Percentiles rank a stretch among this genome's conserved stretches.
Conservation (phyloP, 2,113 vertebrate species). For the Motacilla tschutschensis region DNA sequence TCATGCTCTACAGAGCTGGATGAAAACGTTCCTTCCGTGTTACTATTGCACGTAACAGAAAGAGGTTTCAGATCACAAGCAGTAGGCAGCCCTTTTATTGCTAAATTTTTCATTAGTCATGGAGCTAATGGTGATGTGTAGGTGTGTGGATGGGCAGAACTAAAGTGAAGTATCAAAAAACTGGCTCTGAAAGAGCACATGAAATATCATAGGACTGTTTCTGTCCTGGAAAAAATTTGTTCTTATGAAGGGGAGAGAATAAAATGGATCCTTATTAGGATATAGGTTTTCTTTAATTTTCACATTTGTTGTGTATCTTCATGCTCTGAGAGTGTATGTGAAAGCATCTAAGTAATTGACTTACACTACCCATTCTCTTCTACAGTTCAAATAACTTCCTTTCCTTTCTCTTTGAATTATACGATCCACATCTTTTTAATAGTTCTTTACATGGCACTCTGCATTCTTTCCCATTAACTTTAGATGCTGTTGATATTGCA, state of each 20-base stretch:
- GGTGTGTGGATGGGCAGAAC: neutral
- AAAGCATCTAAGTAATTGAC: neutral
- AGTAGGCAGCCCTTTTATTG: neutral
- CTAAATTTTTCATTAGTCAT: neutral
- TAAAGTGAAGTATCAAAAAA: neutral
- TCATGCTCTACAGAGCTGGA: neutral
- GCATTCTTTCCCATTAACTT: neutral
- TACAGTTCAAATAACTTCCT: neutral
- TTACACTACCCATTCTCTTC: neutral
- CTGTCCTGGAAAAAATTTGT: neutral
- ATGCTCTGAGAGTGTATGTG: neutral
- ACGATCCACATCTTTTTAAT: neutral
- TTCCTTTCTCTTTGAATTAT: neutral
- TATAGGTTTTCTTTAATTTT: neutral
- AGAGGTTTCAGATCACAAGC: neutral
- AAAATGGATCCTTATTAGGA: neutral
- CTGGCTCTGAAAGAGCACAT: neutral
- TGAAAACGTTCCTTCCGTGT: neutral
- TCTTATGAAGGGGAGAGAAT: neutral
- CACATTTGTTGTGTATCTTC: neutral
- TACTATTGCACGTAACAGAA: neutral
- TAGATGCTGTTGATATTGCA: neutral
- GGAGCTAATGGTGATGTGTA: neutral
- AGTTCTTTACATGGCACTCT: neutral
- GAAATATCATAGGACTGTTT: neutral